A percentile compares a stretch with the other conserved stretches of the same genome.
phyloP scores from a whole-genome alignment of 2,113 vertebrate species.

The Syngnathus typhle region DNA sequence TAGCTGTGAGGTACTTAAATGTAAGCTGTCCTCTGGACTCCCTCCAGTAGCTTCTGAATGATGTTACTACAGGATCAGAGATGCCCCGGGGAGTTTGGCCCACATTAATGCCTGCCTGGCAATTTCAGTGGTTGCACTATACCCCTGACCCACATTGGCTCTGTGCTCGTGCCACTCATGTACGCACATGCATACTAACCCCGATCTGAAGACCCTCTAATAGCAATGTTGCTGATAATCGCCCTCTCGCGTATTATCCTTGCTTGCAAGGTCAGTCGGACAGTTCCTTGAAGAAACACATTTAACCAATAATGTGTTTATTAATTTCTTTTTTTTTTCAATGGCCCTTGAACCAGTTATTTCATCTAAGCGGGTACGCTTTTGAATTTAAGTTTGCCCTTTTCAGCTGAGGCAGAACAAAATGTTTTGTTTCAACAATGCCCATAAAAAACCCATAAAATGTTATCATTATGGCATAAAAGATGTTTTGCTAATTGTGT shows the following conservation, averaged over 20 bases:
- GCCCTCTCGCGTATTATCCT: constrained; percentile 20
- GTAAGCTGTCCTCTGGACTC: constrained; percentile 17
- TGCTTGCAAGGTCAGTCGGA: constrained; percentile 6
- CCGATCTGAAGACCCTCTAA: constrained; percentile 32
- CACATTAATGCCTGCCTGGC: constrained; percentile 60
- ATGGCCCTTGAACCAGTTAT: not conserved
- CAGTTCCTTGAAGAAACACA: constrained; percentile 30
- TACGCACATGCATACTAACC: constrained; percentile 16
- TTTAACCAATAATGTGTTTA: not conserved
- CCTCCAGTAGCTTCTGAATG: constrained; percentile 27
- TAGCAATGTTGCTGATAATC: constrained; percentile 7
- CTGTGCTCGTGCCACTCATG: constrained; percentile 23
- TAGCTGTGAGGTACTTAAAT: not conserved
- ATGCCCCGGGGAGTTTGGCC: constrained; percentile 59
- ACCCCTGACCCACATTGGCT: constrained; percentile 63
- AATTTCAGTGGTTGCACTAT: constrained; percentile 40
- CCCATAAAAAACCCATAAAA: too few relatives aligned
- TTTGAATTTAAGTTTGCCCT: not conserved
- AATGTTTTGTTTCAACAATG: not conserved
- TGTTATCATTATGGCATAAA: not conserved
- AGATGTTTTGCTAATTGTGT: not conserved
- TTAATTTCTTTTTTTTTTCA: constrained; percentile 7
- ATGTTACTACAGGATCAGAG: constrained; percentile 41
- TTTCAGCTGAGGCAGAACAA: not conserved
- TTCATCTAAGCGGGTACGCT: not conserved